These are phyloP conservation scores for Chelonia mydas DNA, from an alignment of 2,797 vertebrate genomes.

Conservation along the genomic window DNA sequence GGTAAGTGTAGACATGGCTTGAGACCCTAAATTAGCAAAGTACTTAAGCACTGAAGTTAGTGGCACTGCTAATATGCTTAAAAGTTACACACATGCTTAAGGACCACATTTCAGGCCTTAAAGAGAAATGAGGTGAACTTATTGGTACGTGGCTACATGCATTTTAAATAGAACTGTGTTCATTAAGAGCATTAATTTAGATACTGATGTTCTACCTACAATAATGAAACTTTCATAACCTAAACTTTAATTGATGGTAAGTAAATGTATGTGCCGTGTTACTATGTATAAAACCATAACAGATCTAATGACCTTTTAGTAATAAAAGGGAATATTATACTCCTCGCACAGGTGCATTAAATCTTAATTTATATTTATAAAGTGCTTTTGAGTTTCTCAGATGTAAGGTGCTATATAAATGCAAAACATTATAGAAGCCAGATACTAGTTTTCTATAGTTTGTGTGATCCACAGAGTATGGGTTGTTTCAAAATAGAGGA, in stretches of 20 bases:
- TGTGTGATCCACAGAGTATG: not conserved
- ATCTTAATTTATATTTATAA: not conserved
- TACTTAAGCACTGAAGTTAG: not conserved
- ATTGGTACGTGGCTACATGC: not conserved
- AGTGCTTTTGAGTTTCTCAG: slow-evolving; percentile 2
- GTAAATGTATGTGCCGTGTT: not conserved
- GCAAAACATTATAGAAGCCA: not conserved
- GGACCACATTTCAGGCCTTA: not conserved
- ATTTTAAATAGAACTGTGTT: not conserved
- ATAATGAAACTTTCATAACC: slow-evolving; percentile 16
- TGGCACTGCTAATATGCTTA: rapidly evolving
- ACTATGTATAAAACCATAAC: not conserved
- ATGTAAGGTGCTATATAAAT: not conserved
- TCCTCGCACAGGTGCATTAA: not conserved
- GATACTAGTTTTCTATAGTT: not conserved
- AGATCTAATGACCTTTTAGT: not conserved
- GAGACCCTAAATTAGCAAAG: not conserved
- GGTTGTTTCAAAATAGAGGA: not conserved
- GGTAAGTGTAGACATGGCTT: no score
- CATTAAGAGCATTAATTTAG: not conserved
- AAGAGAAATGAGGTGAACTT: not conserved
- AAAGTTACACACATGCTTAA: not conserved
- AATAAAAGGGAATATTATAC: not conserved
- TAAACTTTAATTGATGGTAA: not conserved
- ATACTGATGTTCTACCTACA: not conserved